Evolutionary conservation across 2,113 vertebrate genomes (phyloP), one percentile per base, ranked within the genome.

Genomic region (Heloderma charlesbogerti): DNA sequence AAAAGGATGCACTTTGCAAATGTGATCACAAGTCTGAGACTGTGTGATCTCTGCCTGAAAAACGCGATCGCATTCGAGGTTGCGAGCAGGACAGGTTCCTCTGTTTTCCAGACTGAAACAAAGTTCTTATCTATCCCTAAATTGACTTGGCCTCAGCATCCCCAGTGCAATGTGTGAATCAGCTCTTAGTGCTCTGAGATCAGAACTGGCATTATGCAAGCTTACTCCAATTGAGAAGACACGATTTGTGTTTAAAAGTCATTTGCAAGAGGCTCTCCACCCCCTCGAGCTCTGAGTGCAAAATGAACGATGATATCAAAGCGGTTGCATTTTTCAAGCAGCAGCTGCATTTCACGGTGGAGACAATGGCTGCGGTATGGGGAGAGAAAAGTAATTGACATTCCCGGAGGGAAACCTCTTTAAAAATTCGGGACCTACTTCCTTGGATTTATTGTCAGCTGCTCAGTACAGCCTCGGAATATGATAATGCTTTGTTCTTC

Each of bases 381-480:
- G 90, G 91, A 95, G 94, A 90, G 89, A 92, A 92, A 95, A 82
- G 93, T 94, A 93, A 94, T 96, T 96, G 93, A 90, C 93, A 94
- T 95, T 95, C 94, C 82, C 83, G 79, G 86, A 20, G 16, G 94
- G 86, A 95, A 96, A 92, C 57, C 89, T 92, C 90, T 91, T 93
- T 84, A 92, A 74, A 92, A 95, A 92, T 93, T 94, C 54, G 9
- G 90, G 88, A 57, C 40, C 67, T 0, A 27, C 27, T 78, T 95
- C 74, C 95, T 92, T 92, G 93, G 94, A 89, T 94, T 95, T 95
- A 91, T 93, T 91, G 84, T 93, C 92, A 88, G 93, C 18, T 43
- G 77, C 85, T 77, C 57, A 91, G 16, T 67, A 80, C n/a, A 88
- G 83, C 72, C 72, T 86, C 92, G 75, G 88, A 90, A 84, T 92